Evolutionary conservation across 2,113 vertebrate species (phyloP).

Genomic region (Phainopepla nitens): DNA sequence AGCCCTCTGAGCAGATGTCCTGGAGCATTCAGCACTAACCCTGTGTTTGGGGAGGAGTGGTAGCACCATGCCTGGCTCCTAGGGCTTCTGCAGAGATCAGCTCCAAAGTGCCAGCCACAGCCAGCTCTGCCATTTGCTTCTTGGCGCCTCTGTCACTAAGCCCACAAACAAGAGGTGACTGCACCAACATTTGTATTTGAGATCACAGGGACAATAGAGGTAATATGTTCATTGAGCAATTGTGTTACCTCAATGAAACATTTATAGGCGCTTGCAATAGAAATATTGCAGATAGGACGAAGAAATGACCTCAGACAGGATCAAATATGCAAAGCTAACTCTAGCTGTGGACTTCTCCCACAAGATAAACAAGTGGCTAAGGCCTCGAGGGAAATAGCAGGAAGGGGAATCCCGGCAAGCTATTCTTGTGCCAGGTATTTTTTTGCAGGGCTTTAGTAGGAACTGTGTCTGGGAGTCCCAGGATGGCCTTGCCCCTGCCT

Average conservation of each 20-base stretch:
- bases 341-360: constrained; percentile 35
- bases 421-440: background rate
- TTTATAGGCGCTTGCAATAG: background rate
- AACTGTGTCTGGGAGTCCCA: background rate
- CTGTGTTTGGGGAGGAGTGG: background rate
- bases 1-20: background rate
- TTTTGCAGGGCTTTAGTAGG: background rate
- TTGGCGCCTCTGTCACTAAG: background rate
- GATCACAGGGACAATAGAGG: background rate
- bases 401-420: background rate
- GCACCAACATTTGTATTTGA: background rate
- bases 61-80: background rate
- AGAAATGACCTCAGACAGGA: constrained; percentile 54
- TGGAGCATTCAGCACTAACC: background rate
- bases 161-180: background rate
- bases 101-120: background rate
- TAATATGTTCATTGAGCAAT: background rate
- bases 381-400: background rate
- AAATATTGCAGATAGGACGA: constrained; percentile 15
- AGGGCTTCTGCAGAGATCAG: background rate
- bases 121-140: background rate
- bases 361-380: constrained; percentile 40
- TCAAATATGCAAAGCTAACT: constrained; percentile 51
- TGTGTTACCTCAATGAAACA: background rate
- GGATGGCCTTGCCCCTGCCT: background rate